Evolutionary conservation across 92 coral and sea anemone species (phyloP).

Genomic region (Virgularia gustaviana): DNA sequence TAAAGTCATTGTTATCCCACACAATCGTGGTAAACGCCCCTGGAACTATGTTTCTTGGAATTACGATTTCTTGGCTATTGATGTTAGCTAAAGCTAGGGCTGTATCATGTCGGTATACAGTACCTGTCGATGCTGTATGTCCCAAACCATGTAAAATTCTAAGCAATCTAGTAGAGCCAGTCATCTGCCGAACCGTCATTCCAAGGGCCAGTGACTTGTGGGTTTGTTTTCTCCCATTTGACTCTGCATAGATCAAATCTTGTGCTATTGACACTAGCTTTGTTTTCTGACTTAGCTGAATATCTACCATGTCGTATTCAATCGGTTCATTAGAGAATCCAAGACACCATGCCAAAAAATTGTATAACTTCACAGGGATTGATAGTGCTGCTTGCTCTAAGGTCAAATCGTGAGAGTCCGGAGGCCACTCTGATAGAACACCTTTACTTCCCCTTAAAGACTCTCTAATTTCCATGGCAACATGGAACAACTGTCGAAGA

Average conservation of each 20-base stretch:
- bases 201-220: background rate
- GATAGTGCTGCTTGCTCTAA: background rate
- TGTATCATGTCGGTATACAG: slow-evolving; percentile 22
- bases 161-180: background rate
- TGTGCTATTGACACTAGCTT: background rate
- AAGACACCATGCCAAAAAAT: slow-evolving; percentile 7
- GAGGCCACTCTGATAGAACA: background rate
- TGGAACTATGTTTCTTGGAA: slow-evolving; percentile 6
- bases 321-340: slow-evolving; percentile 4
- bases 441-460: background rate
- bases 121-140: background rate
- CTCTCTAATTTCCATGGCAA: slow-evolving; percentile 1
- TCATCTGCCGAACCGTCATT: background rate
- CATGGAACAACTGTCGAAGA: background rate
- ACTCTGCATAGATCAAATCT: slow-evolving; percentile 3
- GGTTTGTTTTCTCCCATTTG: background rate
- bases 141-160: background rate
- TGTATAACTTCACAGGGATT: slow-evolving; percentile 2
- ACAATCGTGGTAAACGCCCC: slow-evolving; percentile 6
- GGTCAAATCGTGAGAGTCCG: slow-evolving; percentile 8
- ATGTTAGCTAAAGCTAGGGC: background rate
- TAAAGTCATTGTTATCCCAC: background rate
- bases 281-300: background rate
- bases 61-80: slow-evolving; percentile 1
- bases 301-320: background rate